phyloP scores from a whole-genome alignment of 37 sponge, comb jelly and placozoan genomes.

The Cladorhizidae sp. region DNA sequence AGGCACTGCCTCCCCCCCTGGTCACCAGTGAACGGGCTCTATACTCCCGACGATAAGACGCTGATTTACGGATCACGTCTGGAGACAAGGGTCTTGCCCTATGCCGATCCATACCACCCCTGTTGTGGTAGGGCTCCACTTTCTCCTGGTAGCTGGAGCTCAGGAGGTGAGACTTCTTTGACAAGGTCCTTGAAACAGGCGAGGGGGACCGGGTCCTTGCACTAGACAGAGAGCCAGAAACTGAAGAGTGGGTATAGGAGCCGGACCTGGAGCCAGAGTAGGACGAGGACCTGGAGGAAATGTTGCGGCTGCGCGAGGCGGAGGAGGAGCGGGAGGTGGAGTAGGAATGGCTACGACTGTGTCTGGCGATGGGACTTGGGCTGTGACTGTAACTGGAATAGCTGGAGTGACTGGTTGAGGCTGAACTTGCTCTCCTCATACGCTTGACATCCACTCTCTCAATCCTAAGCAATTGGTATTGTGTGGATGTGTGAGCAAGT shows the following conservation, averaged over 20 bases:
- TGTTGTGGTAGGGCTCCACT: not conserved
- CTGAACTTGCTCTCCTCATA: not conserved
- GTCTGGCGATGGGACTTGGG: not conserved
- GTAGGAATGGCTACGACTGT: not conserved
- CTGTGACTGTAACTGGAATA: not conserved
- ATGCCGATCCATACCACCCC: not conserved
- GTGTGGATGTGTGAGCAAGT: no score
- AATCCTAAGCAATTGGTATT: no score
- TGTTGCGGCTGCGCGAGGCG: not conserved
- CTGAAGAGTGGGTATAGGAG: conserved; percentile 1
- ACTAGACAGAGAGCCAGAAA: not conserved
- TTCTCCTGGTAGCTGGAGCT: no score
- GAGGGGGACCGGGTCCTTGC: not conserved
- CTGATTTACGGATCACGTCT: not conserved
- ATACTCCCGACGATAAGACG: not conserved
- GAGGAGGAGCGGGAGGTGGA: not conserved
- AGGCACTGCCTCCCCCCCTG: not conserved
- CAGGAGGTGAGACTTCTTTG: not conserved
- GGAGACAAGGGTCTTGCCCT: not conserved
- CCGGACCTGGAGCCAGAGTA: not conserved
- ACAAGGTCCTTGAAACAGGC: not conserved
- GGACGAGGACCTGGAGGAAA: not conserved
- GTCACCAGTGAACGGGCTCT: not conserved
- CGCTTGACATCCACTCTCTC: not conserved
- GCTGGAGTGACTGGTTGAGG: not conserved